Evolutionary conservation across 1,140 invertebrate genomes (phyloP).

Genomic region (Drosophila elegans): DNA sequence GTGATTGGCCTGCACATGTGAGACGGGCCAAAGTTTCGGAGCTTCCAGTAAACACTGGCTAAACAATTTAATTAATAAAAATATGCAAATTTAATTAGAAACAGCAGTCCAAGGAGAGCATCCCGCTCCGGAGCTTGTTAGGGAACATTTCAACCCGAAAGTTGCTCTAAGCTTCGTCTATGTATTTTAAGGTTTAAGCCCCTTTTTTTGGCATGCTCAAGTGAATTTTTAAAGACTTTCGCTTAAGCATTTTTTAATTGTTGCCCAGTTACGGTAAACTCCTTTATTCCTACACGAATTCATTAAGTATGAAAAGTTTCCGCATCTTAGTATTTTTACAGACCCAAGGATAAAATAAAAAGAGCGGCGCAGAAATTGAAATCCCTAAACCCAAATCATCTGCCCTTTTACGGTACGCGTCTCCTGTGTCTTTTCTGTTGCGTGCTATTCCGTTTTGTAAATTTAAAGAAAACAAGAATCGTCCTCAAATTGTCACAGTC

Average conservation of each 20-base stretch:
- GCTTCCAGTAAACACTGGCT: conserved; percentile 55
- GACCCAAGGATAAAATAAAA: conserved; percentile 26
- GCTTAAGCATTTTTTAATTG: conserved; percentile 68
- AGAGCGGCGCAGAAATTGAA: background rate
- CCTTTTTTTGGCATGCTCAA: conserved; percentile 32
- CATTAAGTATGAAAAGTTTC: conserved; percentile 62
- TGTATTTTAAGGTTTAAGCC: conserved; percentile 34
- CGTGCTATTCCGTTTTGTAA: conserved; percentile 54
- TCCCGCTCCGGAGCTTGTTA: conserved; percentile 12
- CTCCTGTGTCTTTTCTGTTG: conserved; percentile 14
- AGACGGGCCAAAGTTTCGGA: conserved; percentile 16
- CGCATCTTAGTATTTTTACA: conserved; percentile 18
- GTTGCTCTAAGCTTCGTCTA: conserved; percentile 29
- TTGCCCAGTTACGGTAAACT: conserved; percentile 29
- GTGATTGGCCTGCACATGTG: conserved; percentile 43
- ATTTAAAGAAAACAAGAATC: conserved; percentile 72
- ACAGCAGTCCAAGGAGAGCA: background rate
- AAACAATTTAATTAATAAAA: conserved; percentile 83
- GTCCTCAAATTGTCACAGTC: conserved; percentile 36
- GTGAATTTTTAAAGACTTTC: conserved; percentile 29
- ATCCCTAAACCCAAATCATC: conserved; percentile 39
- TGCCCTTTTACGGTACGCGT: conserved; percentile 5
- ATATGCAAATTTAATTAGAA: conserved; percentile 80
- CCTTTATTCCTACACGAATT: conserved; percentile 40
- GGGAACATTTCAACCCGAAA: conserved; percentile 31